A percentile compares a stretch with the other conserved stretches of the same genome.
Conservation (phyloP, 1,140 invertebrate species). For the Eriosoma lanigerum region DNA sequence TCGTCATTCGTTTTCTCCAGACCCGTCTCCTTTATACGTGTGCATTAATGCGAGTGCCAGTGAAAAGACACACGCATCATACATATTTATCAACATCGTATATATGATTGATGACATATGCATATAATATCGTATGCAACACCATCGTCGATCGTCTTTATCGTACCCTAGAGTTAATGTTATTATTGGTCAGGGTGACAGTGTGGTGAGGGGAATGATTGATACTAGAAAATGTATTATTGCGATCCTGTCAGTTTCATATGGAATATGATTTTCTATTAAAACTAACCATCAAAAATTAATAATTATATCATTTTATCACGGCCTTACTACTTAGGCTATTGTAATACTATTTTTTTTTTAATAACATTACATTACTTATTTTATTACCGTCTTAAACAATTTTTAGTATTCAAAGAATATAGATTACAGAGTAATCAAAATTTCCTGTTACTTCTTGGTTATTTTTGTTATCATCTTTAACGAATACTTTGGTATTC, state of each 20-base stretch:
- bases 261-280: background rate
- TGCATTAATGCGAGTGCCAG: background rate
- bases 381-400: too few species aligned
- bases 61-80: slow-evolving; percentile 6
- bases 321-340: too few species aligned
- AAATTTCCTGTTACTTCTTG: too few species aligned
- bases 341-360: too few species aligned
- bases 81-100: slow-evolving; percentile 42
- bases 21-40: background rate
- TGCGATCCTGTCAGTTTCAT: background rate
- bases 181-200: slow-evolving; percentile 16
- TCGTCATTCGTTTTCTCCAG: background rate
- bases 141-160: background rate
- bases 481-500: too few species aligned
- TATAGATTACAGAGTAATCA: too few species aligned
- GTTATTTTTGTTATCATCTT: too few species aligned
- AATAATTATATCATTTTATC: too few species aligned
- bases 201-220: slow-evolving; percentile 22
- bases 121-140: background rate
- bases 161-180: slow-evolving; percentile 43
- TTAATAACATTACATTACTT: too few species aligned
- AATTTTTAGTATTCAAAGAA: too few species aligned
- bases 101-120: slow-evolving; percentile 36
- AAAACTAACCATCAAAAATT: too few species aligned
- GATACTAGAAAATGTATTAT: slow-evolving; percentile 2